These are phyloP conservation scores for Leucophenga montana DNA, from an alignment of 2,888 invertebrate species.

Conservation along the genomic window DNA sequence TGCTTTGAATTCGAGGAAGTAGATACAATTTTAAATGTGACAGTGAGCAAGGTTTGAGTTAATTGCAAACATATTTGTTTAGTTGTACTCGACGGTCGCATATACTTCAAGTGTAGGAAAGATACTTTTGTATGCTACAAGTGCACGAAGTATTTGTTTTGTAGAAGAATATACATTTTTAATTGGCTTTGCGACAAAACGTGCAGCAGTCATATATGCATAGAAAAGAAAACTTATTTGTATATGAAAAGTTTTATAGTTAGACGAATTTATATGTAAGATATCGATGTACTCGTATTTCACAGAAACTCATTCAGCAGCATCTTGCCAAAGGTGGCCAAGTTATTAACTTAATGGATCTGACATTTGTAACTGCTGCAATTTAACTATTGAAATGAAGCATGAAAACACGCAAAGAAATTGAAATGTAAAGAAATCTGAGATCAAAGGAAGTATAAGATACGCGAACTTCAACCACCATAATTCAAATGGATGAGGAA, in stretches of 20 bases:
- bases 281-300: too few relatives aligned
- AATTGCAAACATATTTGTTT: constrained; percentile 9
- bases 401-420: background rate
- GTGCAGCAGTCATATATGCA: too few relatives aligned
- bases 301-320: background rate
- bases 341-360: constrained; percentile 22
- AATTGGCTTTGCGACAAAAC: constrained; percentile 13
- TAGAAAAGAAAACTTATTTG: too few relatives aligned
- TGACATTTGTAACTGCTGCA: background rate
- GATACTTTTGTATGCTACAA: too few relatives aligned
- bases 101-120: too few relatives aligned
- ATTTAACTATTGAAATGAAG: background rate
- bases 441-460: constrained; percentile 8
- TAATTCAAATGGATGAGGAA: background rate
- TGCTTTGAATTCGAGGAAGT: too few relatives aligned
- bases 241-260: too few relatives aligned
- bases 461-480: background rate
- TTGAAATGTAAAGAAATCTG: background rate
- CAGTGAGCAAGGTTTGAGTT: background rate
- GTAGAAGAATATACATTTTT: constrained; percentile 9
- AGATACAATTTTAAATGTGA: background rate
- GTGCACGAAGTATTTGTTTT: too few relatives aligned
- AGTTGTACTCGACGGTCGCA: background rate
- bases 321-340: background rate
- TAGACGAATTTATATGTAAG: too few relatives aligned